Percentiles rank a stretch among this genome's conserved stretches.
Conservation (phyloP, 2,797 vertebrate species). For the Mus caroli region DNA sequence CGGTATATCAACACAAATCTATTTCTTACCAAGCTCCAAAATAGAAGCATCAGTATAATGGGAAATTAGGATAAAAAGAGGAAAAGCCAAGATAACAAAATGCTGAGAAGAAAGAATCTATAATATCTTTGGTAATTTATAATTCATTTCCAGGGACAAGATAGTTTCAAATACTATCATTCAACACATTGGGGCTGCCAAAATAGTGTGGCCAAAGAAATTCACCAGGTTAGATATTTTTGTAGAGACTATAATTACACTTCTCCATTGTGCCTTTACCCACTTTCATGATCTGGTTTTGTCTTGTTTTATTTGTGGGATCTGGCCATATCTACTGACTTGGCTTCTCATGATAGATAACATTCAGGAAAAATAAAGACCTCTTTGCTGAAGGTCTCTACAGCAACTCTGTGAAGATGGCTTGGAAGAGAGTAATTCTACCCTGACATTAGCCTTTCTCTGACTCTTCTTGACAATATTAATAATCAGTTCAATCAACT, state of each 20-base stretch:
- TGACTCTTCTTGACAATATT: neutral
- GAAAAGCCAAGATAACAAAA: constrained; percentile 59
- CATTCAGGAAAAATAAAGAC: no score
- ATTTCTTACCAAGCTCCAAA: constrained; percentile 71
- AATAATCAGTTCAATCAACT: neutral
- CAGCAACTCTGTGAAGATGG: neutral
- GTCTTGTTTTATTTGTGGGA: neutral
- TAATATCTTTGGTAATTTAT: constrained; percentile 23
- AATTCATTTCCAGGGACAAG: constrained; percentile 71
- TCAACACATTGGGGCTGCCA: neutral
- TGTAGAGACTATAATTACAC: neutral
- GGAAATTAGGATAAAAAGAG: constrained; percentile 71
- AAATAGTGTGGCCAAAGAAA: constrained; percentile 30
- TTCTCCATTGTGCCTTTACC: constrained; percentile 17
- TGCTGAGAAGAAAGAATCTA: constrained; percentile 33
- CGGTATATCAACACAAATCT: constrained; percentile 73
- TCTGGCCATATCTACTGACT: neutral
- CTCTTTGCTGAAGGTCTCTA: neutral
- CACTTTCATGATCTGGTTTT: neutral
- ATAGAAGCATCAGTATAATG: constrained; percentile 77
- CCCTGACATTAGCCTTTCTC: constrained; percentile 1
- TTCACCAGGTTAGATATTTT: constrained; percentile 23
- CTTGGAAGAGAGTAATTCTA: constrained; percentile 39
- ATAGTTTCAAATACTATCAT: constrained; percentile 61
- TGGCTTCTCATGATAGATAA: neutral